phyloP scores from a whole-genome alignment of 2,113 vertebrate genomes.

The Pyrgilauda ruficollis region DNA sequence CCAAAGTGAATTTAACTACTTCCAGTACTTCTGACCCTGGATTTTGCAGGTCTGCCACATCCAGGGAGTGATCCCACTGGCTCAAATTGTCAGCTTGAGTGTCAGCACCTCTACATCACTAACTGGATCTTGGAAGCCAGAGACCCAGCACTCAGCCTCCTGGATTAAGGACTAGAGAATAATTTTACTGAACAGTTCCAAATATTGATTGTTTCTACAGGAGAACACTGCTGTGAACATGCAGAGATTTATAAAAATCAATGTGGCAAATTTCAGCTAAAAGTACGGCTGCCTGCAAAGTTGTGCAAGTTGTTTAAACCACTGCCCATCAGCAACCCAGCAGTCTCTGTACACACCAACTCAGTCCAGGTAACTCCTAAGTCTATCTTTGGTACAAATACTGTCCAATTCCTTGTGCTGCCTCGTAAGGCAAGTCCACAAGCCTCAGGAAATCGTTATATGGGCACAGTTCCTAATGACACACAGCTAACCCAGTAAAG shows the following conservation, averaged over 20 bases:
- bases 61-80: background rate
- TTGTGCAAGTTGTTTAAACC: background rate
- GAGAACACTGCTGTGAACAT: background rate
- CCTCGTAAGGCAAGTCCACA: background rate
- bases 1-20: background rate
- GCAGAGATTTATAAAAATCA: background rate
- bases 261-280: background rate
- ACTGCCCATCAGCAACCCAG: background rate
- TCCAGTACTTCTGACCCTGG: background rate
- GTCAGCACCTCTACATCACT: background rate
- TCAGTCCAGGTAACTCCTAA: background rate
- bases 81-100: background rate
- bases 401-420: background rate
- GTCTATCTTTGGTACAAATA: background rate
- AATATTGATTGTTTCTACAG: accelerated
- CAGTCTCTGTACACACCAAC: background rate
- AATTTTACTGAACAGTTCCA: background rate
- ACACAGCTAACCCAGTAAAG: background rate
- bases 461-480: background rate
- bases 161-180: background rate
- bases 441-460: background rate
- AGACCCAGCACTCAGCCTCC: background rate
- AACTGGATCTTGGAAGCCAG: background rate
- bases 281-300: background rate
- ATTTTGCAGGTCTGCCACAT: background rate